Evolutionary conservation across 1,140 invertebrate genomes (phyloP).

Genomic region (Drosophila mojavensis): DNA sequence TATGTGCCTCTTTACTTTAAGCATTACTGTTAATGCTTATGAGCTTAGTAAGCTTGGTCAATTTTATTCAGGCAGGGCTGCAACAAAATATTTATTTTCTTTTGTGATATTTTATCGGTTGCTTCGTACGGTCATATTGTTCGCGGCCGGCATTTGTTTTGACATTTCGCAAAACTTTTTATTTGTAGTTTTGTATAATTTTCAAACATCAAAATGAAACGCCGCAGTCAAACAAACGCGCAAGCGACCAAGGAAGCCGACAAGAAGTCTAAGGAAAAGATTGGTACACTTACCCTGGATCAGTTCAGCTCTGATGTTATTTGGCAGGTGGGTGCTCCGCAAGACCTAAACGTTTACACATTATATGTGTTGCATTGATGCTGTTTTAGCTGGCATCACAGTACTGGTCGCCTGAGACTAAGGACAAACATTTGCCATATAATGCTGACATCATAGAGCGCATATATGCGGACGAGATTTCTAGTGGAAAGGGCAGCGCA

Average conservation of each 20-base stretch:
- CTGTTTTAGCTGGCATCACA: slow-evolving; percentile 90
- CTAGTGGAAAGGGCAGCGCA: slow-evolving; percentile 89
- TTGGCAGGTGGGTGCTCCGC: slow-evolving; percentile 69
- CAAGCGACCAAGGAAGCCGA: slow-evolving; percentile 7
- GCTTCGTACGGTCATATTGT: slow-evolving; percentile 24
- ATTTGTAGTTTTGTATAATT: slow-evolving; percentile 17
- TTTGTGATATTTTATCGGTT: background rate
- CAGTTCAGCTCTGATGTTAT: slow-evolving; percentile 89
- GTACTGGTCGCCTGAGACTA: slow-evolving; percentile 94
- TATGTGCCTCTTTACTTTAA: too few relatives aligned
- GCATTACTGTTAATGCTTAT: too few relatives aligned
- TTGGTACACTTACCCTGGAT: slow-evolving; percentile 89
- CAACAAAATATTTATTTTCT: background rate
- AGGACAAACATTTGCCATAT: slow-evolving; percentile 88
- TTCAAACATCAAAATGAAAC: slow-evolving; percentile 47
- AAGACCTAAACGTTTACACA: slow-evolving; percentile 33
- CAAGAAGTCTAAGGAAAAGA: slow-evolving; percentile 44
- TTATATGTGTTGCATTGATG: background rate
- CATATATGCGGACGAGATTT: slow-evolving; percentile 92
- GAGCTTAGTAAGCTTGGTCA: too few relatives aligned
- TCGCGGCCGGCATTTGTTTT: slow-evolving; percentile 65
- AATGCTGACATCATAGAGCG: slow-evolving; percentile 91
- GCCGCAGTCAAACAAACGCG: slow-evolving; percentile 58
- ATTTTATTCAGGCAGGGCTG: background rate
- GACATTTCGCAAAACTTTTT: slow-evolving; percentile 7